phyloP scores from a whole-genome alignment of 2,888 invertebrate genomes.

The Auanema freiburgensis region DNA sequence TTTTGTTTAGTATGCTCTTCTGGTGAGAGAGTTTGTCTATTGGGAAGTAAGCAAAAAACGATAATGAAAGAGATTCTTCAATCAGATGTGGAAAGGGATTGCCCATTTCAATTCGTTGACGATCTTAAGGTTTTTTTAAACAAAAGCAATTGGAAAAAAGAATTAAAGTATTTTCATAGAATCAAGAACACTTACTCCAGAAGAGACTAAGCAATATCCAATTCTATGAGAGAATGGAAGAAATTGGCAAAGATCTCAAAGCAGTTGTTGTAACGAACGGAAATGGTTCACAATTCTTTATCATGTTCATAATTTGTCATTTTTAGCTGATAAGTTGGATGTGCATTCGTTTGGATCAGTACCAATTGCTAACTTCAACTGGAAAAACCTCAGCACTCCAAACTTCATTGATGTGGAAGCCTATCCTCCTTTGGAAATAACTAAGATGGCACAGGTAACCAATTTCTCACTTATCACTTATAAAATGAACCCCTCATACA shows the following conservation, averaged over 20 bases:
- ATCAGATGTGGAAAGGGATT: slow-evolving; percentile 17
- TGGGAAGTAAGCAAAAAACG: slow-evolving; percentile 10
- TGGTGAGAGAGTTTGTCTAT: slow-evolving; percentile 15
- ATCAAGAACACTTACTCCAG: not conserved
- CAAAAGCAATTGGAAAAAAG: not conserved
- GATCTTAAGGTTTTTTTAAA: slow-evolving; percentile 15
- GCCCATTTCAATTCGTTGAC: slow-evolving; percentile 20
- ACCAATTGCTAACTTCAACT: slow-evolving; percentile 8
- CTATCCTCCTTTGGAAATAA: slow-evolving; percentile 20
- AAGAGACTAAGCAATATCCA: too few relatives aligned
- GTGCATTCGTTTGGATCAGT: slow-evolving; percentile 4
- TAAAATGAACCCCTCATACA: not conserved
- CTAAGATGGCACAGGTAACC: slow-evolving; percentile 22
- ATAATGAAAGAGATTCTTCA: slow-evolving; percentile 9
- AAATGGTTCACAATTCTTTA: too few relatives aligned
- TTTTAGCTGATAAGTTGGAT: not conserved
- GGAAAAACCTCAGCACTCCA: not conserved
- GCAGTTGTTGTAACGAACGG: slow-evolving; percentile 10
- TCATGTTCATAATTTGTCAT: too few relatives aligned
- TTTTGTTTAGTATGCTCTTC: slow-evolving; percentile 10
- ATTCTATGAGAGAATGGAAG: too few relatives aligned
- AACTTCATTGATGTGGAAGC: slow-evolving; percentile 16
- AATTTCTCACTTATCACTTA: too few relatives aligned
- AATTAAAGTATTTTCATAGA: not conserved
- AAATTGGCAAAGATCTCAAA: not conserved